Base-by-base conservation (phyloP, 2,888 invertebrate species). In the Falcaria lacertinaria region DNA sequence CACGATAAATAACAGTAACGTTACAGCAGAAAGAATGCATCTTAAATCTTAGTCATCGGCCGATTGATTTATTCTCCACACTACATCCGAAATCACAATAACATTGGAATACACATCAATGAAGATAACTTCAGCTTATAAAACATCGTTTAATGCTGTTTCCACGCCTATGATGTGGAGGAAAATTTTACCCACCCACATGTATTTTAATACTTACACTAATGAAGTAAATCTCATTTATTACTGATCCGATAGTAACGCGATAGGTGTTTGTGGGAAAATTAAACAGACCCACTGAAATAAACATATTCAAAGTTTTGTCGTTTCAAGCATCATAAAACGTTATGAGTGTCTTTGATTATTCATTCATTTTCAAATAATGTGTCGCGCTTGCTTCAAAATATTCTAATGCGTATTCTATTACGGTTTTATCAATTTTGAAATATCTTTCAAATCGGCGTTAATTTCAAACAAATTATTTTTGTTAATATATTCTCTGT, bases 151-250 rank as follows among this genome's bases (percentile, higher is more conserved):
- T 13, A 13, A 33, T n/a, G 17, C 44, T 45, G 47, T 37, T 22
- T 22, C 15, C 15, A 37, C 22, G 37, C 22, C 47, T 45, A 47
- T 50, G 49, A 43, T 15, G 41, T 15, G 16, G 51, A 54, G 51
- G 50, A 56, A 50, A 67, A 61, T 52, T 52, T 56, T 58, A 60
- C 61, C 73, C 76, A 76, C 80, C 78, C 74, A 80, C 78, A 64
- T 61, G 28, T 67, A 72, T 71, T 69, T 61, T 73, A 78, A 79
- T 75, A 52, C 58, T 58, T 52, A 67, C 61, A 54, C 57, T 68
- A 77, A 77, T 73, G 69, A 72, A 74, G 69, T 69, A 74, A 78
- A 74, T 74, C 71, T 74, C 73, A 68, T 77, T 76, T 74, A 73
- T 74, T 72, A 74, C 65, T 53, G 55, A 57, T 55, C 53, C 57